Evolutionary conservation across 2,113 vertebrate genomes (phyloP).

Genomic region (Willisornis vidua): DNA sequence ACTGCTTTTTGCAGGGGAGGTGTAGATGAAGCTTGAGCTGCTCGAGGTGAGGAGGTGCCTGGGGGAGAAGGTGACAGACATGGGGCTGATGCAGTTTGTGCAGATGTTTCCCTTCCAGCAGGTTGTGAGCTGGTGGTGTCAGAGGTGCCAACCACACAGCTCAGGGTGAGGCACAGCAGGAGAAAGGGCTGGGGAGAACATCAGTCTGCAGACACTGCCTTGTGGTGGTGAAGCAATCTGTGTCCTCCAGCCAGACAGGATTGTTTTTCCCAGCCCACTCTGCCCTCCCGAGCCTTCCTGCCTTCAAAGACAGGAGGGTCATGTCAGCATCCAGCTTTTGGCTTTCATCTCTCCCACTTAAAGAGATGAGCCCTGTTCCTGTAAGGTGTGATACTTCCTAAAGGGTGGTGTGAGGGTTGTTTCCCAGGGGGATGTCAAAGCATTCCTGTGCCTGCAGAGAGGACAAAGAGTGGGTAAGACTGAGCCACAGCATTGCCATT

Average conservation of each 20-base stretch:
- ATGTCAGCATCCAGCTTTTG: neutral
- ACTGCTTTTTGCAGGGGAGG: neutral
- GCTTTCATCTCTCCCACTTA: neutral
- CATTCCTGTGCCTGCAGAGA: neutral
- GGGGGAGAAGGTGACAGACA: fast-evolving
- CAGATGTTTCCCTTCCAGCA: neutral
- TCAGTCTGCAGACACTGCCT: fast-evolving
- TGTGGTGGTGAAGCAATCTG: neutral
- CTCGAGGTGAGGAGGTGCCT: neutral
- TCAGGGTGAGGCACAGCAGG: neutral
- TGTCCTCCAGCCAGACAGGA: neutral
- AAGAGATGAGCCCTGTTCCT: neutral
- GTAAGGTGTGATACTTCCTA: neutral
- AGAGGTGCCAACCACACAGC: fast-evolving
- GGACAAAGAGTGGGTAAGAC: neutral
- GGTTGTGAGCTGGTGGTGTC: neutral
- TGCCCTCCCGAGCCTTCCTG: conserved; percentile 14
- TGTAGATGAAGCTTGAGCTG: neutral
- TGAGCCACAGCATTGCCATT: neutral
- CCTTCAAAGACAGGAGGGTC: neutral
- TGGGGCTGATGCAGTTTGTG: neutral
- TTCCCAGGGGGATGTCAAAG: neutral
- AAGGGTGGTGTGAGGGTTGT: neutral
- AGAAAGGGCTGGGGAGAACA: neutral
- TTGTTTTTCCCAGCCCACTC: neutral